These are phyloP conservation scores for Microchirus variegatus DNA, from an alignment of 2,797 vertebrate species.

Conservation along the genomic window DNA sequence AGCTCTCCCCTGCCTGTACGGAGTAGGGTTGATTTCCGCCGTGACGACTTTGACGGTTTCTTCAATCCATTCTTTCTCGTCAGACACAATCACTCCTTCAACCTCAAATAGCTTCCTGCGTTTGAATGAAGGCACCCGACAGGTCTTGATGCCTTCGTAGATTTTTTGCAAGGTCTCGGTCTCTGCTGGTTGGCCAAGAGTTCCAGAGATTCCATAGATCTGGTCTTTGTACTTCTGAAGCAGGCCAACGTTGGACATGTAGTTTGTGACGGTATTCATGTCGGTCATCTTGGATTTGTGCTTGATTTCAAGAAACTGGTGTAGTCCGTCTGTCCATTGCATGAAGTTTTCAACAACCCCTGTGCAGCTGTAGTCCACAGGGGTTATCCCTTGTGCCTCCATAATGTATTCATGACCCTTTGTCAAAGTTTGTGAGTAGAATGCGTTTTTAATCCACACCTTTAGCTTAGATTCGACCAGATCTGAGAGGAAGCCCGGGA, in stretches of 20 bases:
- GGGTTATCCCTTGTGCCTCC: slow-evolving; percentile 42
- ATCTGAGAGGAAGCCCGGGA: slow-evolving; percentile 60
- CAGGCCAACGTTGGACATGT: slow-evolving; percentile 70
- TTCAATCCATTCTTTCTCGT: slow-evolving; percentile 55
- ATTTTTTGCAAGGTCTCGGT: slow-evolving; percentile 59
- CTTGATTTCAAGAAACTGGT: slow-evolving; percentile 80
- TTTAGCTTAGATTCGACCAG: slow-evolving; percentile 50
- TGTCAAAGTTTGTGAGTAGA: slow-evolving; percentile 39
- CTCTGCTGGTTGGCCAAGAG: slow-evolving; percentile 68
- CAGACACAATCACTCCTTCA: slow-evolving; percentile 34
- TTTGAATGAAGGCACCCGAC: slow-evolving; percentile 71
- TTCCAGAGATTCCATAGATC: slow-evolving; percentile 76
- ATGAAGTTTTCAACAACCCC: slow-evolving; percentile 69
- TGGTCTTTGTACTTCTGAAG: slow-evolving; percentile 62
- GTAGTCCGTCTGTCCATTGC: slow-evolving; percentile 69
- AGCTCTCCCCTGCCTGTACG: slow-evolving; percentile 55
- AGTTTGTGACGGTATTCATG: slow-evolving; percentile 75
- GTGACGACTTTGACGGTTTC: slow-evolving; percentile 51
- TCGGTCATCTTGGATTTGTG: slow-evolving; percentile 63
- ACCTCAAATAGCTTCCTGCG: slow-evolving; percentile 73
- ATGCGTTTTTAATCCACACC: slow-evolving; percentile 73
- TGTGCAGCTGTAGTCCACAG: slow-evolving; percentile 69
- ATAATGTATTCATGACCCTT: slow-evolving; percentile 39
- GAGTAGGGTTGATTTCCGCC: slow-evolving; percentile 12
- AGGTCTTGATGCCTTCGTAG: slow-evolving; percentile 57